Evolutionary conservation across 2,888 invertebrate genomes (phyloP).

Genomic region (Sepioteuthis lessoniana): DNA sequence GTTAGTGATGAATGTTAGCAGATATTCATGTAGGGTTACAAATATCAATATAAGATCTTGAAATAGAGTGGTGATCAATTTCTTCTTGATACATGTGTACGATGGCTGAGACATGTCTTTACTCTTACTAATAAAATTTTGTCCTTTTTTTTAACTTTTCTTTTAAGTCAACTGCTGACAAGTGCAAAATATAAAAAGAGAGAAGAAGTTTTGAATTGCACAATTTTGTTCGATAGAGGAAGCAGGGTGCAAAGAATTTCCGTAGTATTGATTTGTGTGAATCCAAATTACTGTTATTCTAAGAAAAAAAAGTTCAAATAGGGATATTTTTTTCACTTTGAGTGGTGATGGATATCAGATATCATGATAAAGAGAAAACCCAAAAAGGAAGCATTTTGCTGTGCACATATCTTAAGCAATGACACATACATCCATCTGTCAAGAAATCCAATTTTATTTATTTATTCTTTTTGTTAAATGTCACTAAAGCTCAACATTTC

Average conservation of each 20-base stretch:
- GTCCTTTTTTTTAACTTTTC: neutral
- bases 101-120: neutral
- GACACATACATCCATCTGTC: too few relatives aligned
- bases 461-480: too few relatives aligned
- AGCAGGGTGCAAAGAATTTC: neutral
- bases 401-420: too few relatives aligned
- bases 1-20: too few relatives aligned
- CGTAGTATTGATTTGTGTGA: neutral
- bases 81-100: neutral
- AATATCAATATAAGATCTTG: neutral
- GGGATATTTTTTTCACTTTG: neutral
- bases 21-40: neutral
- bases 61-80: neutral
- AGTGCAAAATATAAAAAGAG: neutral
- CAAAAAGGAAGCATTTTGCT: too few relatives aligned
- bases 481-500: too few relatives aligned
- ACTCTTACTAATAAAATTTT: neutral
- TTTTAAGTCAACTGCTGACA: slow-evolving; percentile 3
- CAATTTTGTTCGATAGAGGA: neutral
- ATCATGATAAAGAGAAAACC: neutral
- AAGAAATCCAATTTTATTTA: too few relatives aligned
- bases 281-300: neutral
- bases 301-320: neutral
- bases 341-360: neutral
- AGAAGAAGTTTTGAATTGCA: neutral